Conservation (phyloP, 1,140 invertebrate genomes). For the Lethocerus indicus region DNA sequence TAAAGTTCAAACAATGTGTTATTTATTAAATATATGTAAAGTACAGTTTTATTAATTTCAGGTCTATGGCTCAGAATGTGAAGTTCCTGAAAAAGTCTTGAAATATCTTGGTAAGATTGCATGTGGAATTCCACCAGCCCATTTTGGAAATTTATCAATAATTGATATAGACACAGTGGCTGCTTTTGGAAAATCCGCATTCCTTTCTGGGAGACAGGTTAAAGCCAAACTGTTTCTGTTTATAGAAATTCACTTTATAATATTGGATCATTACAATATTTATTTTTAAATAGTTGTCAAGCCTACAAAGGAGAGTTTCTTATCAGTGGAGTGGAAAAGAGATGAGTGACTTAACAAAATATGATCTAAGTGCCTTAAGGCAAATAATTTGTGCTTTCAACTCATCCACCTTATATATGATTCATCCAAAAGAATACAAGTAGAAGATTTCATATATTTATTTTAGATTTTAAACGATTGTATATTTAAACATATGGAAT, state of each 20-base stretch:
- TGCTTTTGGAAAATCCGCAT: conserved; percentile 29
- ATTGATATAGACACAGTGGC: conserved; percentile 28
- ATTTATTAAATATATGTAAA: no score
- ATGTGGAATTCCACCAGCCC: conserved; percentile 23
- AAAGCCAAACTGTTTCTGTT: not conserved
- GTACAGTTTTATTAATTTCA: not conserved
- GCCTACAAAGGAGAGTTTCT: conserved; percentile 26
- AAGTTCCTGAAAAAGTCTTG: conserved; percentile 7
- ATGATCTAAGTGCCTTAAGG: conserved; percentile 27
- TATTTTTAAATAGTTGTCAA: conserved; percentile 21
- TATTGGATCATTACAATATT: not conserved
- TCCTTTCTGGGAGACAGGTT: conserved; percentile 22
- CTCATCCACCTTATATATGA: conserved; percentile 25
- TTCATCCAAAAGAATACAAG: conserved; percentile 28
- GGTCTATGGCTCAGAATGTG: conserved; percentile 6
- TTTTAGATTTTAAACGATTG: not conserved
- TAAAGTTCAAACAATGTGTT: no score
- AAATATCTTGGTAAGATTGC: conserved; percentile 27
- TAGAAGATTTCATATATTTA: conserved; percentile 8
- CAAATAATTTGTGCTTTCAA: conserved; percentile 32
- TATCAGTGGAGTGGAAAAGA: conserved; percentile 30
- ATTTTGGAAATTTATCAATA: conserved; percentile 29
- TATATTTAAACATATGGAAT: not conserved
- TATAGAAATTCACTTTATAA: not conserved
- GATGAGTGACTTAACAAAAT: conserved; percentile 29